Evolutionary conservation across 2,797 vertebrate species (phyloP).

Genomic region (Phalanger gymnotis): DNA sequence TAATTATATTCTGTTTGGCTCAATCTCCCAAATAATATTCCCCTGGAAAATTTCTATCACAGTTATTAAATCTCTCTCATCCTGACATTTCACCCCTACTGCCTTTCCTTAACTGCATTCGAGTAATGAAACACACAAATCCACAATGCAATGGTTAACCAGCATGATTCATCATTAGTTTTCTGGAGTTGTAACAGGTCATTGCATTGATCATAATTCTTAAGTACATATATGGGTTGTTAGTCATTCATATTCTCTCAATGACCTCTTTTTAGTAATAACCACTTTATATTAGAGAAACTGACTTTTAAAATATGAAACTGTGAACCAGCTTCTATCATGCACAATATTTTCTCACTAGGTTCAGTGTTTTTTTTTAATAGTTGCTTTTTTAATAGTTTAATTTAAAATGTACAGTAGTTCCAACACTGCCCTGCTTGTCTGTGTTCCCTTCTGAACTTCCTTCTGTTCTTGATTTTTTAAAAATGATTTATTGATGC

Average conservation of each 20-base stretch:
- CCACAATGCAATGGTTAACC: not conserved
- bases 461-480: not conserved
- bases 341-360: not conserved
- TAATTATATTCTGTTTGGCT: not conserved
- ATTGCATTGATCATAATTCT: not conserved
- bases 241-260: not conserved
- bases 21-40: conserved; percentile 5
- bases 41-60: not conserved
- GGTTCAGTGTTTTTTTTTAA: not conserved
- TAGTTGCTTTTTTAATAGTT: not conserved
- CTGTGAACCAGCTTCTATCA: not conserved
- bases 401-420: not conserved
- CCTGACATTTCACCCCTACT: not conserved
- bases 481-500: not conserved
- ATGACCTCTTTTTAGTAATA: not conserved
- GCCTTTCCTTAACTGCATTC: not conserved
- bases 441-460: not conserved
- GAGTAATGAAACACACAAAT: not conserved
- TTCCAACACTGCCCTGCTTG: not conserved
- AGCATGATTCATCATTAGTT: not conserved
- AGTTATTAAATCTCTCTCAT: not conserved
- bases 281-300: not conserved
- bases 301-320: not conserved
- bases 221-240: not conserved
- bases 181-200: not conserved